Evolutionary conservation across 2,113 vertebrate species (phyloP).

Genomic region (Gobius niger): DNA sequence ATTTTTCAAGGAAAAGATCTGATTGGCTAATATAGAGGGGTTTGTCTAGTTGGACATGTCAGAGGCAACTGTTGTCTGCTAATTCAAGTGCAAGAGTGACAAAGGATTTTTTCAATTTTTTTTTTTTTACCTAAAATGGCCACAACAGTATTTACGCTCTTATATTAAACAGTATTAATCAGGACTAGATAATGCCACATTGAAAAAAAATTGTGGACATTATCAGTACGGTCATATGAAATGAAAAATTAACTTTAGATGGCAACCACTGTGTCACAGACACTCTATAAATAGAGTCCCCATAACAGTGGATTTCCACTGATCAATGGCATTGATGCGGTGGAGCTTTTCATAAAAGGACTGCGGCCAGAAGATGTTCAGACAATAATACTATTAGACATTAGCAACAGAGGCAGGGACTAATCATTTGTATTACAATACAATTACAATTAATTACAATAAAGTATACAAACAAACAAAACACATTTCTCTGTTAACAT

Average conservation of each 20-base stretch:
- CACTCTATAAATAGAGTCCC: conserved; percentile 64
- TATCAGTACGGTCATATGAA: no score
- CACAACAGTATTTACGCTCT: background rate
- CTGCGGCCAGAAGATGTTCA: background rate
- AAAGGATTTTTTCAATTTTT: conserved; percentile 12
- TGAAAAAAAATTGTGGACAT: no score
- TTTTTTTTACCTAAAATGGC: conserved; percentile 34
- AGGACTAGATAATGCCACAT: background rate
- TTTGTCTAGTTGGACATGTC: conserved; percentile 50
- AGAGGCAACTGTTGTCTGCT: conserved; percentile 37
- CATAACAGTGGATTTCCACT: conserved; percentile 60
- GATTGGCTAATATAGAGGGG: background rate
- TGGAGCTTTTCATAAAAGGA: conserved; percentile 18
- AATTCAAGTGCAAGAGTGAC: conserved; percentile 29
- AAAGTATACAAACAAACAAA: no score
- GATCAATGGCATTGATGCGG: conserved; percentile 60
- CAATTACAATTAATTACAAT: no score
- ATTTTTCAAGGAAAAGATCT: background rate
- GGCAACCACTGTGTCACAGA: conserved; percentile 36
- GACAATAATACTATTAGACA: background rate
- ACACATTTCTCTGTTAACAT: no score
- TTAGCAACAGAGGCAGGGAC: background rate
- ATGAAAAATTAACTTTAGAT: no score
- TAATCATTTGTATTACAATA: no score
- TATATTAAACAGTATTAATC: conserved; percentile 3